phyloP scores from a whole-genome alignment of 2,113 vertebrate species.

The Australoheros scitulus region DNA sequence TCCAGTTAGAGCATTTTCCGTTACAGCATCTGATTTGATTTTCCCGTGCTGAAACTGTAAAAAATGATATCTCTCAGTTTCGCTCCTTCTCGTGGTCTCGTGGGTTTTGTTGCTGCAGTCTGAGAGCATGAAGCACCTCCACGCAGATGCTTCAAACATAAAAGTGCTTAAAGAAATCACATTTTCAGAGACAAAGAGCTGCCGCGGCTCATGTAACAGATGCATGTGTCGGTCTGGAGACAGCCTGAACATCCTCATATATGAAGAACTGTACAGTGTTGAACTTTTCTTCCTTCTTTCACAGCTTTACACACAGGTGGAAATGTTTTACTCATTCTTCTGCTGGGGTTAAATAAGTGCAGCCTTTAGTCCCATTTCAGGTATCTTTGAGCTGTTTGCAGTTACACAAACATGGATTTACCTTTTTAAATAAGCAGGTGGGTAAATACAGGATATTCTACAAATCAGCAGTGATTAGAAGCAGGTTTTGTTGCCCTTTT shows the following conservation, averaged over 20 bases:
- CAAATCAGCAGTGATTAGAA: neutral
- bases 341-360: neutral
- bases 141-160: conserved; percentile 7
- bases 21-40: conserved; percentile 54
- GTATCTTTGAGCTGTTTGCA: neutral
- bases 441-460: neutral
- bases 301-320: neutral
- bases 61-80: neutral
- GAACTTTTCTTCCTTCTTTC: neutral
- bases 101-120: conserved; percentile 28
- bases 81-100: conserved; percentile 10
- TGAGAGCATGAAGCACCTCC: conserved; percentile 46
- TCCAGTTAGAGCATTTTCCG: neutral
- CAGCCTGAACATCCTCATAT: neutral
- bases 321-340: accelerated
- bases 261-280: neutral
- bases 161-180: conserved; percentile 44
- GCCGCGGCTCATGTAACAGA: neutral
- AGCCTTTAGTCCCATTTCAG: neutral
- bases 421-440: neutral
- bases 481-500: neutral
- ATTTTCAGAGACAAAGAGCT: conserved; percentile 42
- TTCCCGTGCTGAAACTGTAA: conserved; percentile 19
- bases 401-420: neutral
- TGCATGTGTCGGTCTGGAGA: accelerated